Conservation (phyloP, 2,888 invertebrate species). For the Pyralis farinalis region DNA sequence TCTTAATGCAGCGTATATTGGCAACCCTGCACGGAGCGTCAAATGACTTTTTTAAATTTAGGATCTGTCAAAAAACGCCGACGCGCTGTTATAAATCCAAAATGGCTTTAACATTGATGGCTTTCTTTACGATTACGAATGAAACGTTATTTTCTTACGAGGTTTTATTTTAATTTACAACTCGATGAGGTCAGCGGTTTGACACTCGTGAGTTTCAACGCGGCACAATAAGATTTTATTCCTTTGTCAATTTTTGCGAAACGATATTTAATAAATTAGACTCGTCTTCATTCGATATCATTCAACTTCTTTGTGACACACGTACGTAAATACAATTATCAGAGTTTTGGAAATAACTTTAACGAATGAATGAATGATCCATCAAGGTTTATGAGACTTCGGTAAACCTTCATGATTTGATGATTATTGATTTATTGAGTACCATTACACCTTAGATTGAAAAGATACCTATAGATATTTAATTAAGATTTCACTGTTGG, state of each 20-base stretch:
- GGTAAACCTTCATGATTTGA: no score
- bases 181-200: constrained; percentile 35
- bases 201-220: constrained; percentile 27
- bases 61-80: constrained; percentile 37
- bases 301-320: no score
- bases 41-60: constrained; percentile 43
- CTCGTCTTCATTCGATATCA: background rate
- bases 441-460: no score
- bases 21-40: constrained; percentile 22
- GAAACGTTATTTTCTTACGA: constrained; percentile 45
- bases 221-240: no score
- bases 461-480: no score
- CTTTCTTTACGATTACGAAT: constrained; percentile 59
- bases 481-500: no score
- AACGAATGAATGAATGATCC: no score
- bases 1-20: no score
- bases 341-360: no score
- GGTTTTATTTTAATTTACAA: constrained; percentile 50
- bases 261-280: background rate
- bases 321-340: no score
- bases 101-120: constrained; percentile 56
- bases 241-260: constrained; percentile 23
- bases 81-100: constrained; percentile 49
- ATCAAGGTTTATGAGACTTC: no score
- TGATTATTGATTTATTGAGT: no score